These are phyloP conservation scores for Brachyhypopomus gauderio DNA, from an alignment of 2,113 vertebrate genomes.

Conservation along the genomic window DNA sequence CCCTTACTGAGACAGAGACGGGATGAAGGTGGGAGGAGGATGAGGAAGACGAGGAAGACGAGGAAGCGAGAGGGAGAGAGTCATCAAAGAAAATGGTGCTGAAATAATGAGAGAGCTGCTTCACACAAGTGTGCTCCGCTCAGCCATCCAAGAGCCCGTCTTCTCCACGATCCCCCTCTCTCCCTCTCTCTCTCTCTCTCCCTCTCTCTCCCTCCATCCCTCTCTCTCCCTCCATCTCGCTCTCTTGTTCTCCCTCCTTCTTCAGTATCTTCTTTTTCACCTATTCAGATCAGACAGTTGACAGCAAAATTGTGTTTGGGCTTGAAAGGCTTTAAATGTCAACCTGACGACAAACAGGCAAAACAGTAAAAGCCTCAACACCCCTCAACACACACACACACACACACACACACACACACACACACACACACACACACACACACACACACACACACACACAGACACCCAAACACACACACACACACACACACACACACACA, in stretches of 20 bases:
- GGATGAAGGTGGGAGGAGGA: constrained; percentile 39
- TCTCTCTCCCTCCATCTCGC: constrained; percentile 48
- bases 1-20: constrained; percentile 57
- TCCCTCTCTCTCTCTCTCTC: constrained; percentile 12
- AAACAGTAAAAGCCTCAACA: too few relatives aligned
- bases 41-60: constrained; percentile 20
- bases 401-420: too few relatives aligned
- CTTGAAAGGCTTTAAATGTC: too few relatives aligned
- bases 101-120: constrained; percentile 72
- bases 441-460: too few relatives aligned
- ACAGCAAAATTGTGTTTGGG: too few relatives aligned
- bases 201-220: constrained; percentile 8
- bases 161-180: constrained; percentile 2
- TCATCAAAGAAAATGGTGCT: constrained; percentile 62
- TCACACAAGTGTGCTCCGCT: constrained; percentile 67
- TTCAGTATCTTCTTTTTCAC: constrained; percentile 35
- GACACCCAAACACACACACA: too few relatives aligned
- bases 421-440: too few relatives aligned
- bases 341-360: too few relatives aligned
- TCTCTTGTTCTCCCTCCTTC: constrained; percentile 31
- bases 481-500: too few relatives aligned
- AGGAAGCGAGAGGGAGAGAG: constrained; percentile 16
- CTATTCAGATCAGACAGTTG: constrained; percentile 69
- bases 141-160: constrained; percentile 57
- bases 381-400: too few relatives aligned